These are phyloP conservation scores for Lasioglossum figueresi DNA, from an alignment of 2,888 invertebrate species.

Conservation along the genomic window DNA sequence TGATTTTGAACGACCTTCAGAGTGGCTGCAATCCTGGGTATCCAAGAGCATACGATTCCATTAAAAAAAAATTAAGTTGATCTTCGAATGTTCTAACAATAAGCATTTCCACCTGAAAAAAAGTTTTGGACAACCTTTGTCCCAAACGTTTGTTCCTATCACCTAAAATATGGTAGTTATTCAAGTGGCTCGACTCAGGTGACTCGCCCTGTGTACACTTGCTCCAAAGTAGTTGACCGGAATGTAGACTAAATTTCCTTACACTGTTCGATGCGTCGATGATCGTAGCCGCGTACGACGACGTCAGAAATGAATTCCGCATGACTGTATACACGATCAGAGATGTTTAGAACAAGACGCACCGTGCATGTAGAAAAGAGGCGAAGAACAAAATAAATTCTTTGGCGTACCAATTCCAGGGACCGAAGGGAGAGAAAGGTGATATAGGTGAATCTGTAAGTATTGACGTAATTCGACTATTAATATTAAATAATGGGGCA, in stretches of 20 bases:
- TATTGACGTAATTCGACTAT: constrained; percentile 78
- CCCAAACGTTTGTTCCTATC: no score
- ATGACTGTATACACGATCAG: neutral
- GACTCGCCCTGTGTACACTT: neutral
- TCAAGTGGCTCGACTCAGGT: neutral
- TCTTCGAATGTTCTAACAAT: no score
- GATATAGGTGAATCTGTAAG: constrained; percentile 93
- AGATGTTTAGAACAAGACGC: constrained; percentile 11
- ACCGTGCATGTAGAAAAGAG: constrained; percentile 56
- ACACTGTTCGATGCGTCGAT: constrained; percentile 21
- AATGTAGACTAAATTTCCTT: constrained; percentile 18
- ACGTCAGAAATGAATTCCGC: neutral
- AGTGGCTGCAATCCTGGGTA: no score
- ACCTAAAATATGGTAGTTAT: neutral
- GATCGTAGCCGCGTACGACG: constrained; percentile 36
- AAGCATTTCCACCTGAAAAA: no score
- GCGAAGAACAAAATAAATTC: constrained; percentile 61
- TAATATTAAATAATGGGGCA: constrained; percentile 51
- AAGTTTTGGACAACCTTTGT: no score
- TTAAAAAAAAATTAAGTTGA: no score
- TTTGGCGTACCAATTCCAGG: constrained; percentile 86
- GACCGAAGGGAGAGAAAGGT: constrained; percentile 95
- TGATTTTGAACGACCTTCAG: no score
- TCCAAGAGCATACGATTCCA: no score
- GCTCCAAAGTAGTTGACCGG: constrained; percentile 3